These are phyloP conservation scores for Microcebus murinus DNA, from an alignment of 2,113 vertebrate genomes.

Conservation along the genomic window DNA sequence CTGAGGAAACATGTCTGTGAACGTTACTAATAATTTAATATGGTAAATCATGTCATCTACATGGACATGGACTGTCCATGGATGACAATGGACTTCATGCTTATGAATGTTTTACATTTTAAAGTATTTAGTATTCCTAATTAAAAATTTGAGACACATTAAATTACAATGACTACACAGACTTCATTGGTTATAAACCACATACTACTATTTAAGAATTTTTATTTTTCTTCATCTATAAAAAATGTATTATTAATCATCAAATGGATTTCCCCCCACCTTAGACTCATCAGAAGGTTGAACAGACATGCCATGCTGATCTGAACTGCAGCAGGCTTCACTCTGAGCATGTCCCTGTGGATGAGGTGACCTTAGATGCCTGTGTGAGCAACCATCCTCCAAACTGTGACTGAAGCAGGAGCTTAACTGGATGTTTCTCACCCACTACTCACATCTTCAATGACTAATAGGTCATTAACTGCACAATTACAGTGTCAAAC, in stretches of 20 bases:
- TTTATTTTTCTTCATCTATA: conserved; percentile 29
- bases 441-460: conserved; percentile 9
- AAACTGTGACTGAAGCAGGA: conserved; percentile 32
- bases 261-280: not conserved
- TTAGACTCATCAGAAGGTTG: conserved; percentile 24
- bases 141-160: conserved; percentile 7
- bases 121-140: not conserved
- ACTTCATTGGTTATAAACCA: conserved; percentile 42
- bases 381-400: not conserved
- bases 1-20: conserved; percentile 22
- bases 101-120: conserved; percentile 6
- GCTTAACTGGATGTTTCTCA: not conserved
- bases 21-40: conserved; percentile 25
- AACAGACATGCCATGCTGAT: conserved; percentile 8
- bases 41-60: conserved; percentile 28
- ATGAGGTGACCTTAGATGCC: not conserved
- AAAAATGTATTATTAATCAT: conserved; percentile 39
- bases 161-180: conserved; percentile 4
- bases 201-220: not conserved
- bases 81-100: conserved; percentile 1
- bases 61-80: no score
- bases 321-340: conserved; percentile 13
- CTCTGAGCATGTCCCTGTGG: not conserved
- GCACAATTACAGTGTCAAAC: conserved; percentile 28
- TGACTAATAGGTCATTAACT: not conserved